A percentile compares a stretch with the other conserved stretches of the same genome.
Conservation (phyloP, 2,113 vertebrate species). For the Serilophus lunatus region DNA sequence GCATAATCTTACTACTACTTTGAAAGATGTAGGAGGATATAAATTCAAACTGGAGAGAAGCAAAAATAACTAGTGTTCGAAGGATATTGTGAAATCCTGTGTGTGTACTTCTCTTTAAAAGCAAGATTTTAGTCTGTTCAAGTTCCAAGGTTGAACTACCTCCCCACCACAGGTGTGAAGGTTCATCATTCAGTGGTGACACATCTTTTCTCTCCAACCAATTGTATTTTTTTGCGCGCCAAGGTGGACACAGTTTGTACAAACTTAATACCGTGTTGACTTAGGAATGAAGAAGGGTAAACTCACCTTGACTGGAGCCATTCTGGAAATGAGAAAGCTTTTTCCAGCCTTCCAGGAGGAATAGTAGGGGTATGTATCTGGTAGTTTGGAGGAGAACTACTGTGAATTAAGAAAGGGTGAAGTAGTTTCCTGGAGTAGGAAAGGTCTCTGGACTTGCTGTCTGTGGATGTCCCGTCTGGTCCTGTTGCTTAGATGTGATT, state of each 20-base stretch:
- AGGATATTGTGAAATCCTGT: background rate
- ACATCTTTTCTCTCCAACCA: background rate
- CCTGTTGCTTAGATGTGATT: background rate
- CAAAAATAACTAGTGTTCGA: background rate
- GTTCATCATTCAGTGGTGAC: background rate
- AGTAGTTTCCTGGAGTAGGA: background rate
- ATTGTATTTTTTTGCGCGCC: background rate
- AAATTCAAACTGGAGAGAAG: background rate
- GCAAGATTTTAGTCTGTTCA: background rate
- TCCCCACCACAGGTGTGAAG: background rate
- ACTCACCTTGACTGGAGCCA: background rate
- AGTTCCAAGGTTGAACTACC: background rate
- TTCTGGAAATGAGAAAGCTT: background rate
- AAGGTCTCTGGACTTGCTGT: background rate
- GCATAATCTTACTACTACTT: background rate
- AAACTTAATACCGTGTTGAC: background rate
- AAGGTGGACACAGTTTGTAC: background rate
- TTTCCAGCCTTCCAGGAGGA: background rate
- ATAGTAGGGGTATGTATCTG: background rate
- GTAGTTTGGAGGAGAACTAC: background rate
- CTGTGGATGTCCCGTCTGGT: background rate
- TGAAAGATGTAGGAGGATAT: constrained; percentile 32
- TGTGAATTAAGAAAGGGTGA: background rate
- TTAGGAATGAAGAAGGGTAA: background rate
- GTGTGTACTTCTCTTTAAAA: background rate